A percentile compares a stretch with the other conserved stretches of the same genome.
phyloP scores from a whole-genome alignment of 2,888 invertebrate genomes.

The Frankliniella fusca region DNA sequence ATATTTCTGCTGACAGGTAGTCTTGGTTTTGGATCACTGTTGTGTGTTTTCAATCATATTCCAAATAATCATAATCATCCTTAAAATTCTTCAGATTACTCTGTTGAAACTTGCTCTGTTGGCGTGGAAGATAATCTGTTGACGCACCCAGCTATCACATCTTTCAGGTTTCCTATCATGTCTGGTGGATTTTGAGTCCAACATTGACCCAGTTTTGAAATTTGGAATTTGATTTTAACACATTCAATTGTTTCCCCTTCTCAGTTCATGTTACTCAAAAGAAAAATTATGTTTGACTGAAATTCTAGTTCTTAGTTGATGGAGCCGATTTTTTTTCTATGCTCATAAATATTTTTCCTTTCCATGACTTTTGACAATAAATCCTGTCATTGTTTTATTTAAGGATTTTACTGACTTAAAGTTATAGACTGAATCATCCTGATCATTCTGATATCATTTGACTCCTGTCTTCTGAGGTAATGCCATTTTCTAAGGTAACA shows the following conservation, averaged over 20 bases:
- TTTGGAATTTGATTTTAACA: background rate
- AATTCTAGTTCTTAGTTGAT: background rate
- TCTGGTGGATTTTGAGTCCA: background rate
- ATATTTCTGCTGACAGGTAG: background rate
- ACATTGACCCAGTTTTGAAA: background rate
- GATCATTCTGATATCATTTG: slow-evolving; percentile 33
- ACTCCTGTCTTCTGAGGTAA: background rate
- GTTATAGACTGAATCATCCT: slow-evolving; percentile 34
- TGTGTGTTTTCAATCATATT: background rate
- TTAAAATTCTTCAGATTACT: background rate
- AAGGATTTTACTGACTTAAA: slow-evolving; percentile 32
- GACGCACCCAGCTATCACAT: background rate
- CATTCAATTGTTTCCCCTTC: background rate
- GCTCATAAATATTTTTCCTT: background rate
- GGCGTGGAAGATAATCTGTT: background rate
- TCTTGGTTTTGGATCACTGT: background rate
- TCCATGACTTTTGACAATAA: slow-evolving; percentile 23
- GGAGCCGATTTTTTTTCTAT: background rate
- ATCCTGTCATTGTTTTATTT: background rate
- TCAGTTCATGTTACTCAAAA: background rate
- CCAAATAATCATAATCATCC: background rate
- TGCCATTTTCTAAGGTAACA: background rate
- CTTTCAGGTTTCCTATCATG: background rate
- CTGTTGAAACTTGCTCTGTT: background rate
- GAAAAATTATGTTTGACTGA: background rate